A percentile compares a stretch with the other conserved stretches of the same genome.
Evolutionary conservation across 2,797 vertebrate genomes (phyloP).

Genomic region (Gobionotothen gibberifrons): DNA sequence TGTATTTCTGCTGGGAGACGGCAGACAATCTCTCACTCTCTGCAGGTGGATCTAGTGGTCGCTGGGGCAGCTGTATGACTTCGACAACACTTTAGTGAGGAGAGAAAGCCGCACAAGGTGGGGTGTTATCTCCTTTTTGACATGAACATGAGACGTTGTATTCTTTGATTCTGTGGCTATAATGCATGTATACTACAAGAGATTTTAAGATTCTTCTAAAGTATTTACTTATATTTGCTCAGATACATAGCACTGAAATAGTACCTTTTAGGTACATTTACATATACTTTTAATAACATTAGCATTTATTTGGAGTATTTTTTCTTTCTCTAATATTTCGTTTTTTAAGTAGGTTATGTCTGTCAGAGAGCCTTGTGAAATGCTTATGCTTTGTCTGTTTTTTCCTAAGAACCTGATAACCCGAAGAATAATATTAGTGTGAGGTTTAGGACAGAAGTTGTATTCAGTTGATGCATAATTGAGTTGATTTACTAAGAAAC

Average conservation of each 20-base stretch:
- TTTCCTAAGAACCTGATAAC: not conserved
- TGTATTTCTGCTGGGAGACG: conserved; percentile 57
- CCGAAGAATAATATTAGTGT: not conserved
- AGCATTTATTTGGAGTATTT: not conserved
- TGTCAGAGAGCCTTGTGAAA: not conserved
- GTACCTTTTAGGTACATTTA: not conserved
- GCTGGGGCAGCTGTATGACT: conserved; percentile 54
- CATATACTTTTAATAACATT: not conserved
- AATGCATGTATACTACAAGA: not conserved
- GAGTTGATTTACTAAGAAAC: too few species aligned
- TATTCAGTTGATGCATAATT: not conserved
- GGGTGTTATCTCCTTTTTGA: not conserved
- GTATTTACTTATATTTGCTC: not conserved
- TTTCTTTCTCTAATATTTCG: too few species aligned
- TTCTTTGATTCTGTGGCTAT: not conserved
- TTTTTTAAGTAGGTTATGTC: not conserved
- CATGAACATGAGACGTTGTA: not conserved
- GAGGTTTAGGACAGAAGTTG: not conserved
- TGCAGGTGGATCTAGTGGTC: conserved; percentile 57
- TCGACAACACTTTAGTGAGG: conserved; percentile 23
- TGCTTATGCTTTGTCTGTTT: not conserved
- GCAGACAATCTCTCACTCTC: conserved; percentile 55
- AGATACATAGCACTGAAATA: not conserved
- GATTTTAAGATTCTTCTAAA: not conserved
- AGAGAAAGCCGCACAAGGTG: not conserved